Evolutionary conservation across 2,888 invertebrate species (phyloP), one percentile per base, ranked within the genome.

Genomic region (Rhingia rostrata): DNA sequence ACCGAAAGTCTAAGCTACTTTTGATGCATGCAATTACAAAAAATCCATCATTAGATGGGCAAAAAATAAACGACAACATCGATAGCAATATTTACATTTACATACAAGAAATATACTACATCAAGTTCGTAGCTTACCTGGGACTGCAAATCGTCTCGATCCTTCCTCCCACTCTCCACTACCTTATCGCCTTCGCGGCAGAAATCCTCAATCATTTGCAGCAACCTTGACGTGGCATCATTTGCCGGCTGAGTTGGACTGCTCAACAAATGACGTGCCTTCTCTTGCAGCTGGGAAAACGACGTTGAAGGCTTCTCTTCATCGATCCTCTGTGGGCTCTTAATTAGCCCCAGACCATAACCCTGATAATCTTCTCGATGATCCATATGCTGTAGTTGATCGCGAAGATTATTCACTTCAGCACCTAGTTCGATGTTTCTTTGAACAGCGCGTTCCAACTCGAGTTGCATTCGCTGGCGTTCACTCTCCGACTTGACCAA

Each of bases 61-160:
- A 0, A 51, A 10, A 41, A 32, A 58, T 47, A 39, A 69, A 10
- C 69, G 53, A 74, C 69, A 80, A 74, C 74, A 73, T 64, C 51
- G 41, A 67, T 10, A 69, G 7, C 37, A 35, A 43, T 37, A 35
- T 60, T 14, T 70, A 60, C 51, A 45, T 66, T 51, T 53, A 73
- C 61, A 82, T 30, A 58, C 10, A 54, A n/a, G 33, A 45, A 37
- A 9, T 4, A 12, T n/a, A 6, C 3, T 32, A n/a, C 4, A 9
- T 6, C n/a, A 9, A 45, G 2, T 58, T 37, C 30, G 22, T n/a
- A 14, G 73, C 88, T 91, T 89, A 96, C 96, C 94, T 96, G 96
- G 79, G 94, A 94, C 56, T 94, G 93, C 85, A 96, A 91, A 89
- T 96, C 96, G 86, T 95, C 95, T 32, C 93, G 92, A 87, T 96